These are phyloP conservation scores for Nomada fucata DNA, from an alignment of 2,888 invertebrate species.

Conservation along the genomic window DNA sequence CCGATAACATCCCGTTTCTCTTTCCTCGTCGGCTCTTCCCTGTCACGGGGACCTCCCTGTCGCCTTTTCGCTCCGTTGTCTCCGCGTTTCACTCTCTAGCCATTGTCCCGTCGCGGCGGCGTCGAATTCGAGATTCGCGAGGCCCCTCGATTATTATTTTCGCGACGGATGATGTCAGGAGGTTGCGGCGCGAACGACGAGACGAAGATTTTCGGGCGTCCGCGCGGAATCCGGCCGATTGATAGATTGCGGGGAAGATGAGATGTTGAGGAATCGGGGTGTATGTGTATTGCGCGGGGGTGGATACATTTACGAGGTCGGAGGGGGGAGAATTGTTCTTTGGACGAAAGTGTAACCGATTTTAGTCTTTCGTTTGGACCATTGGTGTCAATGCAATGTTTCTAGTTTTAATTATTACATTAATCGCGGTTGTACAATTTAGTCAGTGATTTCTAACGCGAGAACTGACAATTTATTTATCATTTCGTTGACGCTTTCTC, in stretches of 20 bases:
- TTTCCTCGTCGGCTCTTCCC: neutral
- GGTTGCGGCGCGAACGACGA: conserved; percentile 12
- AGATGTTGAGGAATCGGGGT: too few species aligned
- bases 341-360: too few species aligned
- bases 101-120: conserved; percentile 66
- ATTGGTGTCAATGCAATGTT: too few species aligned
- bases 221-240: neutral
- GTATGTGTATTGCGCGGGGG: too few species aligned
- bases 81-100: conserved; percentile 61
- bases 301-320: neutral
- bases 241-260: neutral
- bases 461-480: too few species aligned
- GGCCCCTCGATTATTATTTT: conserved; percentile 57
- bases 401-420: too few species aligned
- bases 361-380: too few species aligned
- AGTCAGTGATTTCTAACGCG: too few species aligned
- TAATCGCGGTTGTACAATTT: too few species aligned
- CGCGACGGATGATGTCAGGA: conserved; percentile 66
- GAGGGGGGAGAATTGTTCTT: too few species aligned
- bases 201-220: neutral
- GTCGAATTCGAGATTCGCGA: conserved; percentile 70
- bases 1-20: neutral
- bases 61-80: conserved; percentile 32
- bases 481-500: too few species aligned
- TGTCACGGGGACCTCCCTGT: conserved; percentile 12